Evolutionary conservation across 1,140 invertebrate genomes (phyloP), one percentile per base, ranked within the genome.

Genomic region (Drosophila nikananu): DNA sequence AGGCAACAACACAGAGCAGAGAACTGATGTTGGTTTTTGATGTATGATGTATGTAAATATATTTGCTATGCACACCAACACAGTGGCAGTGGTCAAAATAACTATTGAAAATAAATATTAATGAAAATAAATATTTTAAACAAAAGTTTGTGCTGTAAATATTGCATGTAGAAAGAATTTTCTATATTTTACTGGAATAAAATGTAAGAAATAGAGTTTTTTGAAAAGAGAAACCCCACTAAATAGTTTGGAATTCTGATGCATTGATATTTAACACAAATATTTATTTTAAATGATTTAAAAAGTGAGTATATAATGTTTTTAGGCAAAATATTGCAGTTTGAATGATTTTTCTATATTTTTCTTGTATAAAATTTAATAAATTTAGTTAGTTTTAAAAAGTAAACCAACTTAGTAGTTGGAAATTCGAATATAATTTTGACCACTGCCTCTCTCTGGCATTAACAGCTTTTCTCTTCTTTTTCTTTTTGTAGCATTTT

Each of bases 1-100:
- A 89, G 86, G 81, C 84, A 89, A 84, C 86, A 89, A 89, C 86
- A 89, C 86, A 89, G 74, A 90, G 78, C 84, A 89, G 80, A 81
- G 51, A 64, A 75, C 61, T 86, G 65, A 65, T 58, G 75, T 77
- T 32, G 61, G 76, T 63, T 27, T 78, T 52, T 65, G 23, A 30
- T 80, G 59, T 74, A 32, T 54, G 23, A 41, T 80, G 58, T 74
- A 32, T 54, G 10, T 71, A 7, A 54, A 44, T 73, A 15, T 66
- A 21, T 48, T 51, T 51, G 21, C 57, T 67, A 46, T 75, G 74
- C 66, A 58, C 60, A 68, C 77, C 60, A 55, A 57, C 57, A 73
- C 57, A 73, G 57, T 52, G 62, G 67, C 80, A 80, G 76, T n/a
- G 48, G 21, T 37, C n/a, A 25, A 70, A 52, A 44, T 49, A 68